Evolutionary conservation across 2,113 vertebrate genomes (phyloP).

Genomic region (Laterallus jamaicensis): DNA sequence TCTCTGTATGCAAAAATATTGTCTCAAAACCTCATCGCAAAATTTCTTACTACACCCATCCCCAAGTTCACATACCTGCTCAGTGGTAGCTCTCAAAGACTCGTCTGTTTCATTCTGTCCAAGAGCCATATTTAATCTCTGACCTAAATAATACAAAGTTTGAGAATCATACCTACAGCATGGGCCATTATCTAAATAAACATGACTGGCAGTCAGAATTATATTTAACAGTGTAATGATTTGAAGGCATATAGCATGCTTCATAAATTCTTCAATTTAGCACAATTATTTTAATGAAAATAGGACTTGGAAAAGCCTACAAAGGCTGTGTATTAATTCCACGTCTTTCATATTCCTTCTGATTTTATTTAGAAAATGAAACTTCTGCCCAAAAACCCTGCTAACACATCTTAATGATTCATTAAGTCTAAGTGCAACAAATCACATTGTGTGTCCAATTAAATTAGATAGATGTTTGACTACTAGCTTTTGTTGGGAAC

Average conservation of each 20-base stretch:
- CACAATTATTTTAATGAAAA: background rate
- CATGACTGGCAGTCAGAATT: background rate
- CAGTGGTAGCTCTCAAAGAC: background rate
- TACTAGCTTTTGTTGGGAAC: background rate
- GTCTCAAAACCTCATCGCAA: background rate
- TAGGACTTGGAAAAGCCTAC: background rate
- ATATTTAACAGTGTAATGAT: background rate
- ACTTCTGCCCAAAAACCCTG: background rate
- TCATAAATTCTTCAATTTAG: background rate
- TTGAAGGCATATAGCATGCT: rapidly evolving
- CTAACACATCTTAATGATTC: background rate
- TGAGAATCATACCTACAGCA: background rate
- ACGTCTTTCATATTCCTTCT: background rate
- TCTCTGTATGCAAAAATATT: background rate
- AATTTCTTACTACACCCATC: background rate
- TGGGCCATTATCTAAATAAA: background rate
- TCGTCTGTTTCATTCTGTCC: constrained; percentile 56
- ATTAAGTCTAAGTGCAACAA: background rate
- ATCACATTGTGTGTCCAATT: background rate
- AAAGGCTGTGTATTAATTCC: background rate
- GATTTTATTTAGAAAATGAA: background rate
- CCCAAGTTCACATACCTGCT: constrained; percentile 74
- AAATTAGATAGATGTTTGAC: background rate
- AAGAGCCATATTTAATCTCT: constrained; percentile 64
- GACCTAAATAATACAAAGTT: constrained; percentile 62